These are phyloP conservation scores for Papilio machaon DNA, from an alignment of 1,140 invertebrate genomes.

Conservation along the genomic window DNA sequence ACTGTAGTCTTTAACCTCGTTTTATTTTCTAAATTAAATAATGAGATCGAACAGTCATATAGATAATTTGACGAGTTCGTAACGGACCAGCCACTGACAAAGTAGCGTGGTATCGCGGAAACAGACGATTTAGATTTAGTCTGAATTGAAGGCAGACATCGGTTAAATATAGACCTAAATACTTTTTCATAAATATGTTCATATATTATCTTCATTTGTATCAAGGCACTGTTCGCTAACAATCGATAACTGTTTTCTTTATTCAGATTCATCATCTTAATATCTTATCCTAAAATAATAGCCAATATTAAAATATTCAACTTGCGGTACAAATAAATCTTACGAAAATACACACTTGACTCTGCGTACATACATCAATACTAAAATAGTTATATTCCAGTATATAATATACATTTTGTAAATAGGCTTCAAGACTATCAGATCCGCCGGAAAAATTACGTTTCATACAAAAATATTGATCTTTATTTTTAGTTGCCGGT, in stretches of 20 bases:
- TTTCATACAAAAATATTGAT: slow-evolving; percentile 77
- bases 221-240: slow-evolving; percentile 78
- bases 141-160: slow-evolving; percentile 42
- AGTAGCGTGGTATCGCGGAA: not conserved
- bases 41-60: slow-evolving; percentile 79
- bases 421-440: slow-evolving; percentile 69
- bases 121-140: slow-evolving; percentile 49
- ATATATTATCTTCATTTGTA: slow-evolving; percentile 72
- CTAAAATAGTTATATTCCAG: slow-evolving; percentile 74
- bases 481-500: slow-evolving; percentile 48
- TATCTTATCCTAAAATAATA: slow-evolving; percentile 75
- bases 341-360: slow-evolving; percentile 80
- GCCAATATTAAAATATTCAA: slow-evolving; percentile 80
- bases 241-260: slow-evolving; percentile 73
- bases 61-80: slow-evolving; percentile 62
- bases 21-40: slow-evolving; percentile 81
- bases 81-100: slow-evolving; percentile 22
- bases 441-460: slow-evolving; percentile 63
- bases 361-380: slow-evolving; percentile 79
- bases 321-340: slow-evolving; percentile 76
- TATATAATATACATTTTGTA: slow-evolving; percentile 79
- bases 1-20: slow-evolving; percentile 81
- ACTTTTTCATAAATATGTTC: slow-evolving; percentile 73
- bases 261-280: slow-evolving; percentile 63
- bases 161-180: slow-evolving; percentile 41